phyloP scores from a whole-genome alignment of 2,113 vertebrate genomes.

The Haemorhous mexicanus region DNA sequence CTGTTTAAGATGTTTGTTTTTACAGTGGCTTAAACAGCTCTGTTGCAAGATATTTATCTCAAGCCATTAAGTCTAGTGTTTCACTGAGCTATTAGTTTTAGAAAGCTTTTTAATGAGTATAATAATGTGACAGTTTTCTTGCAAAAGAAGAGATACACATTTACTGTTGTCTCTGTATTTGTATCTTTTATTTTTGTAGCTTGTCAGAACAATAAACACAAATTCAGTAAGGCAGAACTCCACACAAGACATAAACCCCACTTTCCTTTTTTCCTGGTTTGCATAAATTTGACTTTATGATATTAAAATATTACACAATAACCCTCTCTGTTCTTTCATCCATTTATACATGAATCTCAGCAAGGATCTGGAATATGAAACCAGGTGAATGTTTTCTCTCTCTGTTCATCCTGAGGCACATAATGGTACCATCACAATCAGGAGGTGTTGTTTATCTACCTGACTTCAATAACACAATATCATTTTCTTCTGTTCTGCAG shows the following conservation, averaged over 20 bases:
- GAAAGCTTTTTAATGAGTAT: constrained; percentile 39
- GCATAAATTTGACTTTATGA: constrained; percentile 39
- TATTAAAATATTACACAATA: constrained; percentile 41
- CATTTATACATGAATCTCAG: constrained; percentile 47
- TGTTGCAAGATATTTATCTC: constrained; percentile 25
- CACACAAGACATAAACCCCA: background rate
- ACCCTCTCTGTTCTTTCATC: constrained; percentile 38
- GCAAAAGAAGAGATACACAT: constrained; percentile 19
- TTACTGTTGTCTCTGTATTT: constrained; percentile 6
- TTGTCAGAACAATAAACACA: constrained; percentile 48
- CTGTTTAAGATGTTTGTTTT: constrained; percentile 33
- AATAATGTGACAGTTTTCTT: constrained; percentile 53
- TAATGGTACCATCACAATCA: constrained; percentile 14
- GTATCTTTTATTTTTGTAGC: background rate
- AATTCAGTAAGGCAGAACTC: background rate
- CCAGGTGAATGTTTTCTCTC: constrained; percentile 25
- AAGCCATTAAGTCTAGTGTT: constrained; percentile 41
- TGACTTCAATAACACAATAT: background rate
- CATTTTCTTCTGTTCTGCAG: constrained; percentile 1
- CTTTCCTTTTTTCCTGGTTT: background rate
- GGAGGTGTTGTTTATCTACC: constrained; percentile 24
- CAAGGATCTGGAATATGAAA: constrained; percentile 9
- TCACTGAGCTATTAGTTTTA: constrained; percentile 37
- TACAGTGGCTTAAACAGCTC: constrained; percentile 11
- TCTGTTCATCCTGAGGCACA: constrained; percentile 1